phyloP scores from a whole-genome alignment of 2,113 vertebrate genomes.

The Sceloporus undulatus region DNA sequence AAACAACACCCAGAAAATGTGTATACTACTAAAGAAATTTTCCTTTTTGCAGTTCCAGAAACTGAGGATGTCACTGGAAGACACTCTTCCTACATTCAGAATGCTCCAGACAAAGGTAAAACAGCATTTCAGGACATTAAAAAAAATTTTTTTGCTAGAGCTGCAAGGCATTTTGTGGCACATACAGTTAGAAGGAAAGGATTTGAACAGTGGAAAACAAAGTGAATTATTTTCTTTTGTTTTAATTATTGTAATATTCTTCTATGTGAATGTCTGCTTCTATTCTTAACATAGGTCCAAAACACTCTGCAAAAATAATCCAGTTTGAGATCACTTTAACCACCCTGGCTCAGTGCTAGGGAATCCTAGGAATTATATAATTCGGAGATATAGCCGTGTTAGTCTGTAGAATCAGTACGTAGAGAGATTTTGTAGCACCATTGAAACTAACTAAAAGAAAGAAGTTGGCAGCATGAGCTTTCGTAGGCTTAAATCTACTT shows the following conservation, averaged over 20 bases:
- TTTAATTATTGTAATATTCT: not conserved
- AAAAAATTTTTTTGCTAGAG: not conserved
- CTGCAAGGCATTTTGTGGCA: not conserved
- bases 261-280: not conserved
- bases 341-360: too few relatives aligned
- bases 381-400: too few relatives aligned
- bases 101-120: constrained; percentile 57
- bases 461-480: too few relatives aligned
- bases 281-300: not conserved
- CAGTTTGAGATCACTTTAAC: too few relatives aligned
- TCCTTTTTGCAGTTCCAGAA: constrained; percentile 71
- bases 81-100: constrained; percentile 50
- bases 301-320: too few relatives aligned
- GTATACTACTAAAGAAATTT: constrained; percentile 4
- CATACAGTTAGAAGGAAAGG: not conserved
- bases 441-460: too few relatives aligned
- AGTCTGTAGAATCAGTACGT: too few relatives aligned
- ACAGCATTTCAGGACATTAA: not conserved
- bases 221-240: not conserved
- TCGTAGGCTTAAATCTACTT: too few relatives aligned
- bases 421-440: too few relatives aligned
- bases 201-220: too few relatives aligned
- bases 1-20: not conserved
- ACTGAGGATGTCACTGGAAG: constrained; percentile 70
- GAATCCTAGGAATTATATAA: too few relatives aligned